Evolutionary conservation across 2,113 vertebrate species (phyloP).

Genomic region (Steatornis caripensis): DNA sequence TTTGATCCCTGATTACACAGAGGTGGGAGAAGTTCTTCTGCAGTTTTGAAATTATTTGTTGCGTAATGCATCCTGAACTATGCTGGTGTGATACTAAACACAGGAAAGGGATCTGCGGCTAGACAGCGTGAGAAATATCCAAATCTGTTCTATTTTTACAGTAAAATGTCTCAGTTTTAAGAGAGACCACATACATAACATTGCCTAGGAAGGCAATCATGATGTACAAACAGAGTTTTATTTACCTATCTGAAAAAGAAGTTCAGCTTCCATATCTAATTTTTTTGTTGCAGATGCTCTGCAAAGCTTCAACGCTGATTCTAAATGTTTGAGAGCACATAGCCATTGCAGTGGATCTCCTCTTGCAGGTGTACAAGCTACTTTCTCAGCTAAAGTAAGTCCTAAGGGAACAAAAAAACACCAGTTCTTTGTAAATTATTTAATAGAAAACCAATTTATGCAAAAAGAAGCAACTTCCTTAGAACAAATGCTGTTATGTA

Average conservation of each 20-base stretch:
- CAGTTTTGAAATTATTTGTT: neutral
- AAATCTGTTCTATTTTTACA: neutral
- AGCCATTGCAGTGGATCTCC: conserved; percentile 42
- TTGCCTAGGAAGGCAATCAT: neutral
- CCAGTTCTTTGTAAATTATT: neutral
- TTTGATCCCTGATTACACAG: neutral
- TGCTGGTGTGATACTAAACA: neutral
- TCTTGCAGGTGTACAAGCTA: conserved; percentile 1
- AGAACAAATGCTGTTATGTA: neutral
- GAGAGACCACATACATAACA: neutral
- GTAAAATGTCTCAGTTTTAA: neutral
- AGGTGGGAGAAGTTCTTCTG: neutral
- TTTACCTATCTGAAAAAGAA: conserved; percentile 82
- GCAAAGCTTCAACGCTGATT: conserved; percentile 72
- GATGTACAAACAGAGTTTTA: neutral
- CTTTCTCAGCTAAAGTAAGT: conserved; percentile 56
- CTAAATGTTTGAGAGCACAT: conserved; percentile 60
- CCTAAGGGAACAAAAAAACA: conserved; percentile 62
- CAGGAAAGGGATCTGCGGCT: neutral
- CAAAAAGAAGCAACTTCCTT: neutral
- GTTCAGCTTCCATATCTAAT: conserved; percentile 75
- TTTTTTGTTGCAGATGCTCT: conserved; percentile 59
- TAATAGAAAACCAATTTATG: neutral
- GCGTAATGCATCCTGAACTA: neutral
- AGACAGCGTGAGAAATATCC: neutral